These are phyloP conservation scores for Brachirus orientalis DNA, from an alignment of 2,113 vertebrate species.

Conservation along the genomic window DNA sequence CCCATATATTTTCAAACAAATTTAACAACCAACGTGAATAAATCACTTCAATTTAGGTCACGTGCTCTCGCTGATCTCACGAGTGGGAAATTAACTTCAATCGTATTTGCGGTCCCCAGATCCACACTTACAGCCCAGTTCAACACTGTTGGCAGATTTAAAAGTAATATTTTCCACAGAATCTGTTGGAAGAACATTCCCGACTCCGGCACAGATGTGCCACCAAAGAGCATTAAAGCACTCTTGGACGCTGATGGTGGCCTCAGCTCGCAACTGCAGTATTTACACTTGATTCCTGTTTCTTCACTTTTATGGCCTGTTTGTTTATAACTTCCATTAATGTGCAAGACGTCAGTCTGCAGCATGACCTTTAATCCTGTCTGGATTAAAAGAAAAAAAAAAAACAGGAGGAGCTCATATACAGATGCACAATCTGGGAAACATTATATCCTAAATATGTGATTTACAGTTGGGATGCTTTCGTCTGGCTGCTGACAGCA, in stretches of 20 bases:
- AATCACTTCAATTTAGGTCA: no score
- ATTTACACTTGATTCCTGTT: no score
- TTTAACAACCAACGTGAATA: no score
- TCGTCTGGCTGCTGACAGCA: conserved; percentile 41
- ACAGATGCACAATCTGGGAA: conserved; percentile 50
- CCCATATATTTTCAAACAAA: background rate
- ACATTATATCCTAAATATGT: conserved; percentile 46
- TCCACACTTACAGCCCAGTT: background rate
- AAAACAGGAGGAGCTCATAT: conserved; percentile 36
- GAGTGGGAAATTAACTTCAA: background rate
- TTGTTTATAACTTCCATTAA: conserved; percentile 4
- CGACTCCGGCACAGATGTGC: background rate
- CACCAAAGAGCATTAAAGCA: background rate
- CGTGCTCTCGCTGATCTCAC: no score
- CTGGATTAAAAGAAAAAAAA: conserved; percentile 27
- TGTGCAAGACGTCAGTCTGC: background rate
- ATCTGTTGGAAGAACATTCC: background rate
- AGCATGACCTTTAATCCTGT: conserved; percentile 24
- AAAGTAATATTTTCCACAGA: background rate
- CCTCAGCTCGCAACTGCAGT: no score
- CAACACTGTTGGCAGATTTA: background rate
- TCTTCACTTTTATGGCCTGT: conserved; percentile 1
- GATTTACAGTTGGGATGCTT: conserved; percentile 27
- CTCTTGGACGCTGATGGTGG: background rate
- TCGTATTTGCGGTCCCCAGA: background rate